Percentiles rank a stretch among this genome's conserved stretches.
These are phyloP conservation scores for Hirtodrosophila trivittata DNA, from an alignment of 2,888 invertebrate species.

Conservation along the genomic window DNA sequence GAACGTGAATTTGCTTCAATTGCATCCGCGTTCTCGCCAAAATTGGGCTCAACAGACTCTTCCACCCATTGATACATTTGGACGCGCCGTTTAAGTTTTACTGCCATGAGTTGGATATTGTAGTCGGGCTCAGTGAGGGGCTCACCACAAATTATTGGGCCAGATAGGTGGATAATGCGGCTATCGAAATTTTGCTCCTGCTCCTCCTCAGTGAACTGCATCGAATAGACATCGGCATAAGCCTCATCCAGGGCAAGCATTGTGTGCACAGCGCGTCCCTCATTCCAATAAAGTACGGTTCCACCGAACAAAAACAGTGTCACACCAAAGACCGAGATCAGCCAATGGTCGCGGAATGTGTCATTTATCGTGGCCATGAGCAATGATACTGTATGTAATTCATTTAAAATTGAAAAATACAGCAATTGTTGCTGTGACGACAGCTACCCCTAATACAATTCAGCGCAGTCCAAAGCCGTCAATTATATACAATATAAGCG, in stretches of 20 bases:
- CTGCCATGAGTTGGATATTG: slow-evolving; percentile 92
- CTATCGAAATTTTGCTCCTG: slow-evolving; percentile 89
- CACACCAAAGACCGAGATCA: slow-evolving; percentile 89
- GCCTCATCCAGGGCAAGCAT: slow-evolving; percentile 92
- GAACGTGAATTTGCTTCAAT: slow-evolving; percentile 86
- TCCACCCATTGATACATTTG: slow-evolving; percentile 98
- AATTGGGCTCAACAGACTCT: slow-evolving; percentile 85
- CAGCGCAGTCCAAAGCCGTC: slow-evolving; percentile 14
- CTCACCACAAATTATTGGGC: slow-evolving; percentile 89
- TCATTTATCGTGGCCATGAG: slow-evolving; percentile 71
- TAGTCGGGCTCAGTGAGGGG: slow-evolving; percentile 94
- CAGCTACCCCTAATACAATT: slow-evolving; percentile 5
- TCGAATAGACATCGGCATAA: slow-evolving; percentile 85
- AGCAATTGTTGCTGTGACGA: slow-evolving; percentile 26
- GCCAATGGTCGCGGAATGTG: slow-evolving; percentile 85
- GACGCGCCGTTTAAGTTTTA: slow-evolving; percentile 92
- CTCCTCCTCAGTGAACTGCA: slow-evolving; percentile 88
- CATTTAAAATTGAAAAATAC: slow-evolving; percentile 27
- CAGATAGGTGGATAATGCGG: slow-evolving; percentile 90
- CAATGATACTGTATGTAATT: neutral
- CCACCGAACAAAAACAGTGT: slow-evolving; percentile 88
- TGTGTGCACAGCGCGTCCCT: slow-evolving; percentile 92
- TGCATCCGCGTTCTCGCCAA: slow-evolving; percentile 84
- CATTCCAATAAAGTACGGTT: slow-evolving; percentile 92
- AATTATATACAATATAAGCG: slow-evolving; percentile 4